Conservation (phyloP, 2,113 vertebrate genomes). For the Salminus brasiliensis region DNA sequence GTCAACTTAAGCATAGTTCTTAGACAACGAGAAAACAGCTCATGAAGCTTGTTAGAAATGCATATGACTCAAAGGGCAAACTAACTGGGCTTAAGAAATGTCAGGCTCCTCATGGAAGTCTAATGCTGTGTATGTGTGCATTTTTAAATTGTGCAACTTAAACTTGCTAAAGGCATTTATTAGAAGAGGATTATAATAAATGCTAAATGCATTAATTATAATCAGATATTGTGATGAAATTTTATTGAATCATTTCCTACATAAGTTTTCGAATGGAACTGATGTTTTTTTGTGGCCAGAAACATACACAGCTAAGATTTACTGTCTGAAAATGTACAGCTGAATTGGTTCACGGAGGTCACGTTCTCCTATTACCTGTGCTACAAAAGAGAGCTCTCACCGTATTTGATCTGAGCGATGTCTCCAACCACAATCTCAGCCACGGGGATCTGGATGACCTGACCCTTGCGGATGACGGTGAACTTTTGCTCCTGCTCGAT, state of each 20-base stretch:
- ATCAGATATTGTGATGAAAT: too few relatives aligned
- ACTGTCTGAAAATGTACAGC: too few relatives aligned
- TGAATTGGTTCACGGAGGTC: too few relatives aligned
- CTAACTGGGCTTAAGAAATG: constrained; percentile 7
- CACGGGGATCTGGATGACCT: constrained; percentile 96
- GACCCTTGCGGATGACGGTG: constrained; percentile 92
- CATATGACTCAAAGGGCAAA: constrained; percentile 2
- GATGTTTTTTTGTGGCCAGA: too few relatives aligned
- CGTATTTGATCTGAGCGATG: constrained; percentile 97
- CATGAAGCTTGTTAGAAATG: neutral
- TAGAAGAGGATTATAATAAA: too few relatives aligned
- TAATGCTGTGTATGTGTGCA: neutral
- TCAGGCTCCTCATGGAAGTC: neutral
- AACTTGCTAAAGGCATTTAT: too few relatives aligned
- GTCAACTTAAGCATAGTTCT: neutral
- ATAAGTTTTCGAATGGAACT: too few relatives aligned
- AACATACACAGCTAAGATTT: too few relatives aligned
- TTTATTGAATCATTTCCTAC: too few relatives aligned
- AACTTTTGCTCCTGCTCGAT: constrained; percentile 98
- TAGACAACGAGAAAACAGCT: neutral
- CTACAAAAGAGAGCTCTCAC: constrained; percentile 66
- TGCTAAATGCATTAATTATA: too few relatives aligned
- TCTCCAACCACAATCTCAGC: constrained; percentile 93
- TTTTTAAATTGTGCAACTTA: too few relatives aligned
- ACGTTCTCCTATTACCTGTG: neutral